Evolutionary conservation across 2,797 vertebrate species (phyloP), one percentile per base, ranked within the genome.

Genomic region (Brotula barbata): DNA sequence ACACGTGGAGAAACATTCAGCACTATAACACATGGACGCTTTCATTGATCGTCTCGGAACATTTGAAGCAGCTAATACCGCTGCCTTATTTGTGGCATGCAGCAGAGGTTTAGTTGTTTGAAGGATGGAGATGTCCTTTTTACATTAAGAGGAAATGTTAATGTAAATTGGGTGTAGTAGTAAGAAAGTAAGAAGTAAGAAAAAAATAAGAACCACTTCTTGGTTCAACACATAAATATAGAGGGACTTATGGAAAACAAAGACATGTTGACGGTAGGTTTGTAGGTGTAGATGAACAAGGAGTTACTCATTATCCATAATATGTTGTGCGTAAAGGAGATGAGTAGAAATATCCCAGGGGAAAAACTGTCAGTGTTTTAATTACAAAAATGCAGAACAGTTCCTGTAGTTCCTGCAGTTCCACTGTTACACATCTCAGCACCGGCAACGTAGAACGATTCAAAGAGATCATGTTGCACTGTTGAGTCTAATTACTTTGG

Each of bases 241-340:
- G n/a, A n/a, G n/a, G n/a, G n/a, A n/a, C n/a, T n/a, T n/a, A n/a
- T n/a, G n/a, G 46, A 63, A 66, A 59, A 51, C 46, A 52, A 75
- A 39, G 21, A 51, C 34, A 23, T 15, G n/a, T 61, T 68, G 37
- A 16, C 17, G 64, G 64, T 51, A 43, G 45, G 50, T 57, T 59
- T 66, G 60, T 69, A 79, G 56, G 75, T 69, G 75, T 69, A 58
- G 69, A 57, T 34, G 37, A n/a, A n/a, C n/a, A n/a, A 28, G 47
- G 50, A 67, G 23, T 50, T 36, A 19, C 49, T 84, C 19, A 79
- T 83, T 86, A 77, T 82, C n/a, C 82, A 77, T 20, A 77, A 36
- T 28, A 49, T 75, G 54, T 65, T 64, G 64, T 67, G 61, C 40
- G 71, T 42, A 59, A 68, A 58, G 36, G 31, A 28, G 11, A 21